Percentiles rank a stretch among this genome's conserved stretches.
Conservation (phyloP, 2,797 vertebrate species). For the Anguilla megastoma region DNA sequence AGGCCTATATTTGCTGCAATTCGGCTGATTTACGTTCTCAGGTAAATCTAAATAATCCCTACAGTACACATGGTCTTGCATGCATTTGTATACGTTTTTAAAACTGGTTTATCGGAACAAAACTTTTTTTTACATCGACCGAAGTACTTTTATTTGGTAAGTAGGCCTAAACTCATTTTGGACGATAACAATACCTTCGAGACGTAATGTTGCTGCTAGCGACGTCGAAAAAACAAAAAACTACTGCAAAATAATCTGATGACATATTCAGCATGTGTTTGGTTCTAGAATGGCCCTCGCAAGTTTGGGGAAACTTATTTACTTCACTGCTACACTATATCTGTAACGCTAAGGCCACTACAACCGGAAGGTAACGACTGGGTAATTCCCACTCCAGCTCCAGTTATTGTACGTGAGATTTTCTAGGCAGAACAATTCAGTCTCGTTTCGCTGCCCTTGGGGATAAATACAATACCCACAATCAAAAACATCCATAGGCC, state of each 20-base stretch:
- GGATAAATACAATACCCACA: neutral
- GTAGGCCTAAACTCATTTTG: neutral
- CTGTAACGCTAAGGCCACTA: neutral
- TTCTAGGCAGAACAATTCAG: constrained; percentile 14
- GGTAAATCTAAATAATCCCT: neutral
- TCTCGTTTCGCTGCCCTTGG: constrained; percentile 13
- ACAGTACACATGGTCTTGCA: neutral
- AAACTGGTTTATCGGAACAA: too few species aligned
- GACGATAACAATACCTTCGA: too few species aligned
- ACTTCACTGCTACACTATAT: too few species aligned
- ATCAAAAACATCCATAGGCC: neutral
- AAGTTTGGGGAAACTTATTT: too few species aligned
- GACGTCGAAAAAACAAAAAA: too few species aligned
- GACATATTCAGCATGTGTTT: neutral
- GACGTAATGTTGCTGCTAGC: too few species aligned
- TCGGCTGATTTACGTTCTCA: neutral
- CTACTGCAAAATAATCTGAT: neutral
- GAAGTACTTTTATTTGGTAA: too few species aligned
- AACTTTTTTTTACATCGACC: too few species aligned
- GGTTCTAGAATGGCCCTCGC: too few species aligned
- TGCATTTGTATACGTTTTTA: neutral
- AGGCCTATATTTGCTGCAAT: neutral
- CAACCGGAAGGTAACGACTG: constrained; percentile 18
- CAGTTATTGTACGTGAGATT: constrained; percentile 27
- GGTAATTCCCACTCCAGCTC: constrained; percentile 26